Conservation (phyloP, 2,888 invertebrate genomes). For the Cecidostiba fungosa region DNA sequence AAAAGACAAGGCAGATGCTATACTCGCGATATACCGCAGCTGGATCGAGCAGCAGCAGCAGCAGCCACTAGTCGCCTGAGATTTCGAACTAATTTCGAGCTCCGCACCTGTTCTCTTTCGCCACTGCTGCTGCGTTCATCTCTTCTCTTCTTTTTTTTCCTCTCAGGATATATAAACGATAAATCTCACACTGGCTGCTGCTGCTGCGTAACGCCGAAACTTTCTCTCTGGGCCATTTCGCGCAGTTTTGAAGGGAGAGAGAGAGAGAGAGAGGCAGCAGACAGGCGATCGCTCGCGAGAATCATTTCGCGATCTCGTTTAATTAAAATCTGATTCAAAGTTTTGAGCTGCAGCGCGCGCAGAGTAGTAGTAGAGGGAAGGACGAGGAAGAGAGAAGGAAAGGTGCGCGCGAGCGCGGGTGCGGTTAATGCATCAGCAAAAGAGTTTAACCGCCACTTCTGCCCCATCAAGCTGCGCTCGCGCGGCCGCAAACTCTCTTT, state of each 20-base stretch:
- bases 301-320: conserved; percentile 79
- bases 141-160: conserved; percentile 25
- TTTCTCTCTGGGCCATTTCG: conserved; percentile 66
- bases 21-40: conserved; percentile 49
- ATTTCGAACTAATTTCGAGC: conserved; percentile 70
- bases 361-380: conserved; percentile 48
- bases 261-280: conserved; percentile 65
- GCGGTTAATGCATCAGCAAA: conserved; percentile 79
- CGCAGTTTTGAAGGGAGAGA: conserved; percentile 41
- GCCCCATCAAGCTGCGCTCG: conserved; percentile 63
- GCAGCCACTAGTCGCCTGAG: conserved; percentile 50
- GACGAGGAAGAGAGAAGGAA: conserved; percentile 52
- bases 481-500: conserved; percentile 62
- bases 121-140: conserved; percentile 29
- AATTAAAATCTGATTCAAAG: conserved; percentile 80
- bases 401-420: conserved; percentile 71
- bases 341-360: conserved; percentile 65
- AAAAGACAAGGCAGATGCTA: conserved; percentile 59
- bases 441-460: conserved; percentile 73
- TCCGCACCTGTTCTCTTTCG: conserved; percentile 67
- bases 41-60: conserved; percentile 30
- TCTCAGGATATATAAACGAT: conserved; percentile 67
- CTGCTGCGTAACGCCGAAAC: conserved; percentile 63
- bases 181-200: conserved; percentile 66
- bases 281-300: conserved; percentile 70